Conservation (phyloP, 2,888 invertebrate species). For the Calliopum simillimum region DNA sequence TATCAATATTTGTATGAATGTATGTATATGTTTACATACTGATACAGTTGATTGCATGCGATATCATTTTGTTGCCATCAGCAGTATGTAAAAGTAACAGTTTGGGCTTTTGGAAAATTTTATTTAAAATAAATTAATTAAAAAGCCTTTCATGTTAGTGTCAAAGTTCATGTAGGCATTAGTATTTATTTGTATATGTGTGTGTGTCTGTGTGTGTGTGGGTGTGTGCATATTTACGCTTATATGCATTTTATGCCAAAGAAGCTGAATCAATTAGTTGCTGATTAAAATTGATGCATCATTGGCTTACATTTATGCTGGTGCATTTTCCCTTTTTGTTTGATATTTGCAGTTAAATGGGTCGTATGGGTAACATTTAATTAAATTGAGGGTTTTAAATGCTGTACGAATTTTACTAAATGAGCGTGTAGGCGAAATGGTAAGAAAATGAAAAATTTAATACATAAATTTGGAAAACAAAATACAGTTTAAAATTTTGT, state of each 20-base stretch:
- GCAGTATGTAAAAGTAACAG: not conserved
- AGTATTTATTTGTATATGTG: not conserved
- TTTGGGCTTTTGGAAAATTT: slow-evolving; percentile 16
- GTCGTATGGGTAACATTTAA: slow-evolving; percentile 21
- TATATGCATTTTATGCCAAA: too few relatives aligned
- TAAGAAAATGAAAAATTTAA: too few relatives aligned
- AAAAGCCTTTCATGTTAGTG: slow-evolving; percentile 19
- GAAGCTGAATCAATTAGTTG: slow-evolving; percentile 15
- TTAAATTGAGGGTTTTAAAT: not conserved
- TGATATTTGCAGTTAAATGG: not conserved
- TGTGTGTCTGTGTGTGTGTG: not conserved
- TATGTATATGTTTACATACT: not conserved
- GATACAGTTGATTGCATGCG: not conserved
- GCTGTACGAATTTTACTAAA: too few relatives aligned
- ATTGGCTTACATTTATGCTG: not conserved
- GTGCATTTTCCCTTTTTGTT: not conserved
- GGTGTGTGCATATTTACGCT: too few relatives aligned
- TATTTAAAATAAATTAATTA: slow-evolving; percentile 34
- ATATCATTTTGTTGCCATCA: not conserved
- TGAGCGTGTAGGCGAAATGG: too few relatives aligned
- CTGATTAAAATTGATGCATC: slow-evolving; percentile 17
- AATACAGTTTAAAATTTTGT: too few relatives aligned
- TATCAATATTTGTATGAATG: not conserved
- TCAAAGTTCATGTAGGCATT: slow-evolving; percentile 1
- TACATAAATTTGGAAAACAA: too few relatives aligned